Evolutionary conservation across 2,797 vertebrate genomes (phyloP).

Genomic region (Tamandua tetradactyla): DNA sequence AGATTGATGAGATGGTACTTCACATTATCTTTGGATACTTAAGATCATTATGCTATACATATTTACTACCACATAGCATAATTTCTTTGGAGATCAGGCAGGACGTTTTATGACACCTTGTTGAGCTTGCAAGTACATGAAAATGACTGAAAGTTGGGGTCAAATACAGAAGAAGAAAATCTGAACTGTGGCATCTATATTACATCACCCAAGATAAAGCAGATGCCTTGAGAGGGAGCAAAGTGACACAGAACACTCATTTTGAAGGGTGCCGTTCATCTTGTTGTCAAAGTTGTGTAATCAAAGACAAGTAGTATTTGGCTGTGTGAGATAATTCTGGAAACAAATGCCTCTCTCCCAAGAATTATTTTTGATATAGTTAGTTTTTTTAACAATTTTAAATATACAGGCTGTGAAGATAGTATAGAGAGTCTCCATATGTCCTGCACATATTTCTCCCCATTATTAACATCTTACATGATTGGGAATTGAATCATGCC

Average conservation of each 20-base stretch:
- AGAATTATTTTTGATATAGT: neutral
- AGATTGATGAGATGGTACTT: neutral
- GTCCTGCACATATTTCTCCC: no score
- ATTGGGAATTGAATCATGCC: no score
- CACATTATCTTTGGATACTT: neutral
- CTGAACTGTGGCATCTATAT: neutral
- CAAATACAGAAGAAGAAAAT: neutral
- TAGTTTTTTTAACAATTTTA: neutral
- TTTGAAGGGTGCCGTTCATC: neutral
- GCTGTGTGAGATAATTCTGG: neutral
- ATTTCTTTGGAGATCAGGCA: neutral
- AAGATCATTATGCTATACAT: no score
- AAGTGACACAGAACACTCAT: no score
- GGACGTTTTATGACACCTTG: neutral
- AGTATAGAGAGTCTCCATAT: neutral
- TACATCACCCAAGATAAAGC: neutral
- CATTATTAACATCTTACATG: neutral
- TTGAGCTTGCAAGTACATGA: neutral
- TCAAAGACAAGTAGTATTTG: neutral
- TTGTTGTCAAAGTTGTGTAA: no score
- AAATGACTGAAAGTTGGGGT: neutral
- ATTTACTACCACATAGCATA: neutral
- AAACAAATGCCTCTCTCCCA: neutral
- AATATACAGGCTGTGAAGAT: neutral
- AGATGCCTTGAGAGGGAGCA: neutral